Evolutionary conservation across 2,113 vertebrate genomes (phyloP).

Genomic region (Myrmophylax atrothorax): DNA sequence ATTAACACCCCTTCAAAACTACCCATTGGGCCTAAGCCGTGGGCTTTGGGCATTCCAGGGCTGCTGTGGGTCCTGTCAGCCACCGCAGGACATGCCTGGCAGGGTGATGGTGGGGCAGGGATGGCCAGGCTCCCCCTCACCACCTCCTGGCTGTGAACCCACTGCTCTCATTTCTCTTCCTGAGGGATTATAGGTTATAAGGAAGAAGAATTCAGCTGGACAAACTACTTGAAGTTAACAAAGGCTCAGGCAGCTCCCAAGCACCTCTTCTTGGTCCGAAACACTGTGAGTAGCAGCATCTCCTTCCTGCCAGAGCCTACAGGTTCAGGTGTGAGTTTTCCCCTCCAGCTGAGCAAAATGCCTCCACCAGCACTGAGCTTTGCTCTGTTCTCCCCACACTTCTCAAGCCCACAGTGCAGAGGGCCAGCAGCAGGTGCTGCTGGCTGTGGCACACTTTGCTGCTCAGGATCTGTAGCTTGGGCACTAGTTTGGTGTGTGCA

Average conservation of each 20-base stretch:
- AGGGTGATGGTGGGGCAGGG: background rate
- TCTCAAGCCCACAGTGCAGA: background rate
- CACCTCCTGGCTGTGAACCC: background rate
- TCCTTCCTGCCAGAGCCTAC: background rate
- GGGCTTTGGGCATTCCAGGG: background rate
- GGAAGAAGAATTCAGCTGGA: constrained; percentile 97
- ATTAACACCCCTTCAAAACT: background rate
- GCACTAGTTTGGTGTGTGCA: background rate
- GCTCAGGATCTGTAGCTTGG: background rate
- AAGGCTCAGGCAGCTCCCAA: constrained; percentile 93
- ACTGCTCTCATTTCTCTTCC: constrained; percentile 20
- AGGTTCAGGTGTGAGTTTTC: background rate
- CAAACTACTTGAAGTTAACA: constrained; percentile 90
- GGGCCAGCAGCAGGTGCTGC: background rate
- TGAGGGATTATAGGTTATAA: constrained; percentile 88
- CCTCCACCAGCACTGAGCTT: background rate
- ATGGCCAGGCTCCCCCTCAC: background rate
- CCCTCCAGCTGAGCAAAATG: background rate
- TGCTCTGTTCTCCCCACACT: background rate
- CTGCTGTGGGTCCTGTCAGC: background rate
- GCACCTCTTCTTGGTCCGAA: constrained; percentile 87
- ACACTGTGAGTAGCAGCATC: constrained; percentile 79
- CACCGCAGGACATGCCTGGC: background rate
- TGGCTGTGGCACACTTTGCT: background rate
- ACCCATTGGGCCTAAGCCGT: background rate